Evolutionary conservation across 2,888 invertebrate genomes (phyloP).

Genomic region (Cenopis cana): DNA sequence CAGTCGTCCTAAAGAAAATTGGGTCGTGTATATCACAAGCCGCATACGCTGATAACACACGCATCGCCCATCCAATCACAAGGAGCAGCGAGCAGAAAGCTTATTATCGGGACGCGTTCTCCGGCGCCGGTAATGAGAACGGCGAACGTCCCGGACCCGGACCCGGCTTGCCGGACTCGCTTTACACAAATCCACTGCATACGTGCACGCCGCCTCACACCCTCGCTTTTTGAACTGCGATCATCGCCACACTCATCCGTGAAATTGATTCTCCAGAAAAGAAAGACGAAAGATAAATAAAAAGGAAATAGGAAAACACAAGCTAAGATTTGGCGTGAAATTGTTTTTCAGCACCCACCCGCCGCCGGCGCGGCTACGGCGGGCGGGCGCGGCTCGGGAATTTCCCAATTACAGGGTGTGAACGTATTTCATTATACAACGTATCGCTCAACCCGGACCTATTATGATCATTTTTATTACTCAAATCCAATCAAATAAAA

Average conservation of each 20-base stretch:
- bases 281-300: constrained; percentile 85
- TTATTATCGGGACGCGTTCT: constrained; percentile 77
- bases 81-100: constrained; percentile 78
- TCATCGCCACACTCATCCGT: constrained; percentile 85
- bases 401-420: constrained; percentile 83
- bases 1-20: constrained; percentile 74
- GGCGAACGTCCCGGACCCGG: constrained; percentile 51
- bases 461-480: constrained; percentile 40
- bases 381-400: constrained; percentile 75
- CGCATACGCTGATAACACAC: constrained; percentile 78
- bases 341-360: constrained; percentile 82
- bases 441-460: constrained; percentile 57
- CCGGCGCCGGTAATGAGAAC: constrained; percentile 73
- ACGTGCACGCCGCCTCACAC: constrained; percentile 62
- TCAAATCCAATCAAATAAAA: constrained; percentile 22
- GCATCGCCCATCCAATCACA: constrained; percentile 81
- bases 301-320: constrained; percentile 85
- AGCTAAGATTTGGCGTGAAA: constrained; percentile 86
- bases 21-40: constrained; percentile 72
- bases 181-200: constrained; percentile 56
- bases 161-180: constrained; percentile 46
- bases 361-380: constrained; percentile 62
- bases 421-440: constrained; percentile 80
- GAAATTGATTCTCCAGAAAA: constrained; percentile 85
- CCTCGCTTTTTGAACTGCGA: constrained; percentile 81